These are phyloP conservation scores for Eremobia ochroleuca DNA, from an alignment of 2,888 invertebrate genomes.

Conservation along the genomic window DNA sequence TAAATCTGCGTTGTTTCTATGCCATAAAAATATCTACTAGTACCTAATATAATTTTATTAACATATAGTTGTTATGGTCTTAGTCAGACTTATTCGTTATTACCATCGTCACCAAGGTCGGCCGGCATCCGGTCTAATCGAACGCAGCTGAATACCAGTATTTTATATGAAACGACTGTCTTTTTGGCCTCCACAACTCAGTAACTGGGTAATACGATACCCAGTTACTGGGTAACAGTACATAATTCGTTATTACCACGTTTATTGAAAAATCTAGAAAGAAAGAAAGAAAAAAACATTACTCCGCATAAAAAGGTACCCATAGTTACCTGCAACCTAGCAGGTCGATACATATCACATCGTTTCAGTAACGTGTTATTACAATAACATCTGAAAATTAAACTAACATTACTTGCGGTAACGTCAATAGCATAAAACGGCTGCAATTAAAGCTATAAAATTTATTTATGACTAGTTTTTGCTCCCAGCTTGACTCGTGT, in stretches of 20 bases:
- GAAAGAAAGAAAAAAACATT: too few relatives aligned
- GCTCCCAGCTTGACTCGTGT: slow-evolving; percentile 32
- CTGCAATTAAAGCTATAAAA: slow-evolving; percentile 60
- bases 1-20: neutral
- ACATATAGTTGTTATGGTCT: neutral
- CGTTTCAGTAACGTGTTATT: neutral
- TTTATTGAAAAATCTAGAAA: too few relatives aligned
- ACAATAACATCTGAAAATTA: slow-evolving; percentile 18
- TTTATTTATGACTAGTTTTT: slow-evolving; percentile 60
- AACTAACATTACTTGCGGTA: slow-evolving; percentile 10
- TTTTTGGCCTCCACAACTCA: too few relatives aligned
- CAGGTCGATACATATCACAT: neutral
- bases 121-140: neutral
- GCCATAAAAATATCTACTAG: neutral
- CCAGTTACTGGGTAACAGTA: neutral
- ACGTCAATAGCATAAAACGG: slow-evolving; percentile 36
- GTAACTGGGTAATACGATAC: neutral
- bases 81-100: neutral
- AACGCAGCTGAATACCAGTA: neutral
- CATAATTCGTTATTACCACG: neutral
- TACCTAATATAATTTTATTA: neutral
- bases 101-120: neutral
- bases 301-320: neutral
- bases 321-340: neutral
- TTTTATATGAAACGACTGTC: too few relatives aligned